Evolutionary conservation across 2,797 vertebrate species (phyloP).

Genomic region (Cryptoprocta ferox): DNA sequence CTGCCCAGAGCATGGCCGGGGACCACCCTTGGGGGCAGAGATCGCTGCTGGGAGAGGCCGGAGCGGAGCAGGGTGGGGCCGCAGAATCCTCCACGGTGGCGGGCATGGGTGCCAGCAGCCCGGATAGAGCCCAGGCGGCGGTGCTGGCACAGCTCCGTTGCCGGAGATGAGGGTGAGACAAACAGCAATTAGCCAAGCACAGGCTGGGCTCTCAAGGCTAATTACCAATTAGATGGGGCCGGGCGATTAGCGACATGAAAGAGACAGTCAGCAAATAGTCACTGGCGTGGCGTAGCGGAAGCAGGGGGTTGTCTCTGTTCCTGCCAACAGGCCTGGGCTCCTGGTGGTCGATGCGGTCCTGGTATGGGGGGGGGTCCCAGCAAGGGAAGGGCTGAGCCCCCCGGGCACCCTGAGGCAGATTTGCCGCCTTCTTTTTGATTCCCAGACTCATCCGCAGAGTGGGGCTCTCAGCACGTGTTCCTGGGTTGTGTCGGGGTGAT

Average conservation of each 20-base stretch:
- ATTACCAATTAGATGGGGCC: conserved; percentile 83
- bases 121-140: conserved; percentile 74
- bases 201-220: conserved; percentile 81
- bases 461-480: neutral
- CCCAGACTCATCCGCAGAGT: neutral
- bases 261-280: conserved; percentile 80
- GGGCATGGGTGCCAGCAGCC: conserved; percentile 73
- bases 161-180: conserved; percentile 81
- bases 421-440: neutral
- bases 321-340: neutral
- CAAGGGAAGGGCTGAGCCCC: neutral
- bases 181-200: conserved; percentile 83
- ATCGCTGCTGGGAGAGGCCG: neutral
- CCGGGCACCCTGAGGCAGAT: neutral
- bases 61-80: conserved; percentile 58
- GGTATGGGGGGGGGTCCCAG: neutral
- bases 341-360: neutral
- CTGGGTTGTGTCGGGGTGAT: neutral
- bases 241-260: conserved; percentile 77
- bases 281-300: neutral
- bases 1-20: neutral
- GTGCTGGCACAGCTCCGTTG: conserved; percentile 71
- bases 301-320: neutral
- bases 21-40: neutral
- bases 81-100: conserved; percentile 50